Conservation (phyloP, 2,113 vertebrate species). For the Parus major region DNA sequence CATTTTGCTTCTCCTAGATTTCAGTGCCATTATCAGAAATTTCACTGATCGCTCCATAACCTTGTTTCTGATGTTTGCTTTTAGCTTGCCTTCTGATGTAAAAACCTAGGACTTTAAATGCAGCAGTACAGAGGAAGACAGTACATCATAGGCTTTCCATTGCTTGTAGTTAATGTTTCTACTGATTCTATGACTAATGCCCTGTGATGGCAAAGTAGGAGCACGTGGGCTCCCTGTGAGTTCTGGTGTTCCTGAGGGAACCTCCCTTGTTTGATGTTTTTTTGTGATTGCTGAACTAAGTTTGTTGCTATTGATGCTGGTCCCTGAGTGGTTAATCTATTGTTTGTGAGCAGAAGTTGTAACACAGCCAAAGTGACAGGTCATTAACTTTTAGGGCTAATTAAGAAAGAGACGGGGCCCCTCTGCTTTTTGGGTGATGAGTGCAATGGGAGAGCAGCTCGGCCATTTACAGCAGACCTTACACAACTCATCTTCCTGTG, state of each 20-base stretch:
- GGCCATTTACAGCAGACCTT: background rate
- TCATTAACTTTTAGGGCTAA: background rate
- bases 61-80: background rate
- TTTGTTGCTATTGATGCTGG: background rate
- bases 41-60: background rate
- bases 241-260: background rate
- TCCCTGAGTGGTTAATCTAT: background rate
- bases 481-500: background rate
- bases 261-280: background rate
- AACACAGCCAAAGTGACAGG: background rate
- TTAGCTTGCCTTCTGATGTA: background rate
- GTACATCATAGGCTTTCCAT: background rate
- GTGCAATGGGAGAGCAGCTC: background rate
- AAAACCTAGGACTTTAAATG: background rate
- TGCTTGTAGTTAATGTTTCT: background rate
- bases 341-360: background rate
- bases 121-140: background rate
- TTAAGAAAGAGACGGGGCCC: background rate
- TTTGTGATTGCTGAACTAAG: background rate
- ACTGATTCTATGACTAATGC: background rate
- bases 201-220: background rate
- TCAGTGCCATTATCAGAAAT: background rate
- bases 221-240: background rate
- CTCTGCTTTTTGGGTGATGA: background rate
- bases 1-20: background rate